Conservation (phyloP, 1,140 invertebrate genomes). For the Pantala flavescens region DNA sequence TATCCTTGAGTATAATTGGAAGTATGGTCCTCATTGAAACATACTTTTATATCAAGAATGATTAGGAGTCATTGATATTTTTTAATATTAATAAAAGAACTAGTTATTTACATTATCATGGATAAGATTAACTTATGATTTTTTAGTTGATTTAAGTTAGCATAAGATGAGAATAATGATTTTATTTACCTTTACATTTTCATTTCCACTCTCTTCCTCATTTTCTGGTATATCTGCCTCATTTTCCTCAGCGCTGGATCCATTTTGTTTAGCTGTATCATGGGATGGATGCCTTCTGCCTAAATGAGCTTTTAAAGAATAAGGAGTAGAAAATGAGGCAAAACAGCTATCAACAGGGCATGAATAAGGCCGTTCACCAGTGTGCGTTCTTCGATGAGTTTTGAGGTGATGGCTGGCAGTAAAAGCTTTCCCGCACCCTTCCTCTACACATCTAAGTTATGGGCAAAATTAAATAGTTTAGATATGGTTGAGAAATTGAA, state of each 20-base stretch:
- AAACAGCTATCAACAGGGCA: conserved; percentile 61
- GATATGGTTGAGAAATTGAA: conserved; percentile 27
- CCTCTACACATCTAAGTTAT: conserved; percentile 54
- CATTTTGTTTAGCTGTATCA: background rate
- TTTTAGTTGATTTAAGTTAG: too few species aligned
- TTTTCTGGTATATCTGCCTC: background rate
- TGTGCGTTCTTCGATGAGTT: conserved; percentile 66
- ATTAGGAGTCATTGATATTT: too few species aligned
- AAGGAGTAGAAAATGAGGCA: conserved; percentile 66
- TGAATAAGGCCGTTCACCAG: conserved; percentile 64
- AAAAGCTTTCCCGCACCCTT: conserved; percentile 83
- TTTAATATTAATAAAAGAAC: too few species aligned
- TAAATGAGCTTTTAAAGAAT: conserved; percentile 65
- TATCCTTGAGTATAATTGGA: too few species aligned
- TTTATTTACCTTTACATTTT: background rate
- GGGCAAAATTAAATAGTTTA: too few species aligned
- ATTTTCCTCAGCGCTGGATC: background rate
- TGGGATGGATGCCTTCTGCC: background rate
- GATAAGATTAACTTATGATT: too few species aligned
- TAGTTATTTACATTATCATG: too few species aligned
- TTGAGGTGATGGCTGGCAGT: conserved; percentile 89
- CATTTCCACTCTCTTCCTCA: background rate
- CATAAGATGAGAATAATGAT: too few species aligned
- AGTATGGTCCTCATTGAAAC: too few species aligned
- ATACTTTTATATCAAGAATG: too few species aligned